phyloP scores from a whole-genome alignment of 2,888 invertebrate genomes.

The Platycheirus albimanus region DNA sequence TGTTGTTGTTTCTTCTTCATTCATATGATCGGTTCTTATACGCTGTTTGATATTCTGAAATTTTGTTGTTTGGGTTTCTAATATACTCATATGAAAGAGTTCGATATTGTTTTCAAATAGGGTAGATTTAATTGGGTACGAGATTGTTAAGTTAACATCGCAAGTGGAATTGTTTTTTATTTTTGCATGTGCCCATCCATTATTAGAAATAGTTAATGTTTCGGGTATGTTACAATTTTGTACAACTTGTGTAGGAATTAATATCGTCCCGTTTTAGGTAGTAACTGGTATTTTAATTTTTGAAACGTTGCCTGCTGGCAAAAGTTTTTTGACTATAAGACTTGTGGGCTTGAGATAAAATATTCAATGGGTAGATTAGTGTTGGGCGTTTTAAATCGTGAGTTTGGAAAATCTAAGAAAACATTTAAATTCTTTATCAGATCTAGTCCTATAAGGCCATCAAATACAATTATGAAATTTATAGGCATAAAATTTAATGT shows the following conservation, averaged over 20 bases:
- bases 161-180: neutral
- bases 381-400: constrained; percentile 16
- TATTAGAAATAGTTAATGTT: constrained; percentile 11
- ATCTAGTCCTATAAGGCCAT: constrained; percentile 27
- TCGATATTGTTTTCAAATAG: neutral
- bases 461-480: constrained; percentile 45
- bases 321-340: constrained; percentile 8
- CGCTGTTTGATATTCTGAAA: neutral
- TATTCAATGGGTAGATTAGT: constrained; percentile 32
- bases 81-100: neutral
- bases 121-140: constrained; percentile 15
- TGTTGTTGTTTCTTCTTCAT: constrained; percentile 18
- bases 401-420: constrained; percentile 40
- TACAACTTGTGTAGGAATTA: constrained; percentile 9
- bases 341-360: constrained; percentile 22
- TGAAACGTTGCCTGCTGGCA: constrained; percentile 1
- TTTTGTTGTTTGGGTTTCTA: neutral
- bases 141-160: constrained; percentile 8
- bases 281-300: constrained; percentile 22
- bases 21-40: constrained; percentile 28
- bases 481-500: constrained; percentile 39
- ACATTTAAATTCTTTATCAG: constrained; percentile 23
- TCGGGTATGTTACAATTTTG: constrained; percentile 23
- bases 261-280: constrained; percentile 3
- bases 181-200: constrained; percentile 14